These are phyloP conservation scores for Amiota communis DNA, from an alignment of 2,888 invertebrate species.

Conservation along the genomic window DNA sequence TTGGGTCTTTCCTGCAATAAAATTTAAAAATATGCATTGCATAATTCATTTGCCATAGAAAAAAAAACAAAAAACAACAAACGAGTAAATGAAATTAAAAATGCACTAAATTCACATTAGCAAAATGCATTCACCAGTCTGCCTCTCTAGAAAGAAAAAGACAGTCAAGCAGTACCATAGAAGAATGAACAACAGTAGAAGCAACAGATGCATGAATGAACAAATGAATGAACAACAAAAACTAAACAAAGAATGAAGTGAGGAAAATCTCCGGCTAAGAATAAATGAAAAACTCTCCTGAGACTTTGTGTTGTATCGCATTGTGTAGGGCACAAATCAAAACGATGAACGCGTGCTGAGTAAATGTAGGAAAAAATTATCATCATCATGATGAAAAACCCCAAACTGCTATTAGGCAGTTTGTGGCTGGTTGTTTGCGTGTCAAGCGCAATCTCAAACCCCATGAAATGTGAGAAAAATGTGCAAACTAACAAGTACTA, in stretches of 20 bases:
- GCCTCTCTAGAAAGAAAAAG: no score
- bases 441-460: slow-evolving; percentile 35
- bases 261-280: no score
- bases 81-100: slow-evolving; percentile 19
- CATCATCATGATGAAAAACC: not conserved
- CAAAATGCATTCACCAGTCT: not conserved
- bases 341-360: slow-evolving; percentile 7
- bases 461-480: slow-evolving; percentile 5
- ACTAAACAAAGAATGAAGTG: not conserved
- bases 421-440: slow-evolving; percentile 35
- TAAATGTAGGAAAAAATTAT: not conserved
- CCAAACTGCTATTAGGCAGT: slow-evolving; percentile 22
- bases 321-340: not conserved
- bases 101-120: slow-evolving; percentile 28
- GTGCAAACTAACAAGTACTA: not conserved
- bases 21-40: slow-evolving; percentile 23
- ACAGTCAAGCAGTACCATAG: not conserved
- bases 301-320: not conserved
- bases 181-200: not conserved
- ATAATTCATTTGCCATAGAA: slow-evolving; percentile 19
- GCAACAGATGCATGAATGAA: slow-evolving; percentile 12
- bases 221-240: not conserved
- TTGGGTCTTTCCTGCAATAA: slow-evolving; percentile 10
- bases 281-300: no score
- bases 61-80: slow-evolving; percentile 2